Evolutionary conservation across 2,113 vertebrate genomes (phyloP), one percentile per base, ranked within the genome.

Genomic region (Patagioenas fasciata): DNA sequence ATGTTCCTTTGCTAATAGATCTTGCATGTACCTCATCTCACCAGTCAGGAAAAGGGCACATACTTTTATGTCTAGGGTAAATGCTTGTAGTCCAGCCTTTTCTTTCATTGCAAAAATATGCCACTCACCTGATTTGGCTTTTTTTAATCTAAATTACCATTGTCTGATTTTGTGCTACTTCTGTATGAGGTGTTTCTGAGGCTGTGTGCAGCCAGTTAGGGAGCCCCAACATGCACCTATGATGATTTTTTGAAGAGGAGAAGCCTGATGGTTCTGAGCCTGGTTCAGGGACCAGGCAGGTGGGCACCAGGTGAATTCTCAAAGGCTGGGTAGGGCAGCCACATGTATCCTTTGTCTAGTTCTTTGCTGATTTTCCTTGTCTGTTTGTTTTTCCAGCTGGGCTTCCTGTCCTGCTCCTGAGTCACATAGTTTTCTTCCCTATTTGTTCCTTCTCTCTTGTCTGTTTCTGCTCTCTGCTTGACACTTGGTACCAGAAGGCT

Each of bases 331-430:
- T n/a, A 85, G 81, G 60, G 60, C 70, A 60, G 44, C 66, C 40
- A 32, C 72, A 56, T 29, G 29, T 69, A 40, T 69, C 48, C 29
- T 96, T 93, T 97, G 85, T 94, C 92, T 96, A 87, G 83, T 92
- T 88, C 53, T 80, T 84, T 89, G 71, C 89, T 97, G 85, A 44
- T 96, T 97, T 97, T 91, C 85, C 69, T 90, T 95, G 61, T 97
- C 91, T 96, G 89, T 95, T 93, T 96, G 72, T 86, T 92, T 92
- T 96, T 93, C 95, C 93, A 79, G 67, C 85, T 95, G 65, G 26
- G 61, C 95, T 97, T 97, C 96, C 97, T 93, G 82, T 96, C 67
- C 80, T 91, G n/a, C 36, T 90, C 71, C 82, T 84, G 82, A 95
- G 62, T 80, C 86, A 77, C 67, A 73, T 53, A 56, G 75, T 94